Percentiles rank a stretch among this genome's conserved stretches.
These are phyloP conservation scores for Taxidea taxus DNA, from an alignment of 2,113 vertebrate genomes.

Conservation along the genomic window DNA sequence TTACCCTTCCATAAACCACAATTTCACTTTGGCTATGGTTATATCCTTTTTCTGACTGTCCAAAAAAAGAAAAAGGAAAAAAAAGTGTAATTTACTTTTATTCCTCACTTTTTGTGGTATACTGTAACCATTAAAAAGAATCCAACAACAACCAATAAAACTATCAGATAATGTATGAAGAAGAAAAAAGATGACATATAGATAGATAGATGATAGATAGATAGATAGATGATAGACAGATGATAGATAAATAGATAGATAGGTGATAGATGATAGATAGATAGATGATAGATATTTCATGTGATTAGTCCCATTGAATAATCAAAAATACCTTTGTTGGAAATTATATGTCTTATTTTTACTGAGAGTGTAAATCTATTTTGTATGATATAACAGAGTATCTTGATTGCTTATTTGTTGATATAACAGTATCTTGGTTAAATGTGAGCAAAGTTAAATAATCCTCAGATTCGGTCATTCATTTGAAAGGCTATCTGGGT, in stretches of 20 bases:
- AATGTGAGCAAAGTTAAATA: background rate
- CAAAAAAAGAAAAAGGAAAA: background rate
- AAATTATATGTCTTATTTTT: background rate
- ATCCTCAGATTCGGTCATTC: accelerated
- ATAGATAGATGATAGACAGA: no score
- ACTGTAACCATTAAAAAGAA: background rate
- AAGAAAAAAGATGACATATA: background rate
- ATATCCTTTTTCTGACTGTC: background rate
- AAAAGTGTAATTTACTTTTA: background rate
- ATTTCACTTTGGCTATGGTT: background rate
- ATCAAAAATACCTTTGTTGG: background rate
- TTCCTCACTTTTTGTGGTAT: background rate
- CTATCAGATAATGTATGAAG: background rate
- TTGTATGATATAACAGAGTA: background rate
- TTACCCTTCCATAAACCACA: background rate
- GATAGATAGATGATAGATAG: background rate
- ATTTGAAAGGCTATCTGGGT: background rate
- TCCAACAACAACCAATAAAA: background rate
- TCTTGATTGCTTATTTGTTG: background rate
- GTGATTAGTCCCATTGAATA: background rate
- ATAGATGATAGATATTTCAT: background rate
- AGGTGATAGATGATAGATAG: no score
- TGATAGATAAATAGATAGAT: no score
- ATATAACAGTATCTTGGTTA: background rate
- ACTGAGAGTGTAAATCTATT: background rate